These are phyloP conservation scores for Acanthaster planci DNA, from an alignment of 35 echinoderm and acorn worm genomes.

Conservation along the genomic window DNA sequence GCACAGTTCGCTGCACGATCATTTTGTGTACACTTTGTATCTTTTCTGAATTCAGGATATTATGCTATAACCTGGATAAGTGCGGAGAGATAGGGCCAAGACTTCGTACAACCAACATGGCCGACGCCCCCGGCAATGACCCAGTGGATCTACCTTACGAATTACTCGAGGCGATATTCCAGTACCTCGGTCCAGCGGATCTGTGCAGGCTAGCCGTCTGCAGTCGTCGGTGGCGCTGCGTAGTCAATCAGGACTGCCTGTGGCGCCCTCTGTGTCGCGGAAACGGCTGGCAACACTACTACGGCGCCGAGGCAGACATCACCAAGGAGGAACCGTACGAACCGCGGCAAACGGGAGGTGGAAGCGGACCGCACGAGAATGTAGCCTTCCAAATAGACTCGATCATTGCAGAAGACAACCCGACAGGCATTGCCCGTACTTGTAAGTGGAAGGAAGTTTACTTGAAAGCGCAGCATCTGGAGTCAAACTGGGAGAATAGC, in stretches of 20 bases:
- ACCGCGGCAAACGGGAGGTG: background rate
- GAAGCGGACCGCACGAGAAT: background rate
- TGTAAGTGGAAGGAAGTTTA: conserved; percentile 9
- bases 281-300: background rate
- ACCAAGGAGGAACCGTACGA: background rate
- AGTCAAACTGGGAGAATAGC: background rate
- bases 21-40: too few relatives aligned
- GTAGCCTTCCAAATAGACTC: background rate
- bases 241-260: background rate
- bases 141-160: background rate
- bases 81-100: too few relatives aligned
- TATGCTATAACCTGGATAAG: too few relatives aligned
- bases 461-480: background rate
- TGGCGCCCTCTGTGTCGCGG: conserved; percentile 3
- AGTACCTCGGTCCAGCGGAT: background rate
- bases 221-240: background rate
- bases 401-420: background rate
- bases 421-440: background rate
- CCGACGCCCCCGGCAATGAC: background rate
- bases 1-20: too few relatives aligned
- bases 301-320: background rate
- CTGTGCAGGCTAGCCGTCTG: background rate
- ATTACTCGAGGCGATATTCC: background rate
- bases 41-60: too few relatives aligned
- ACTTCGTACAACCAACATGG: background rate